Evolutionary conservation across 1,140 invertebrate species (phyloP).

Genomic region (Stegodyphus mimosarum): DNA sequence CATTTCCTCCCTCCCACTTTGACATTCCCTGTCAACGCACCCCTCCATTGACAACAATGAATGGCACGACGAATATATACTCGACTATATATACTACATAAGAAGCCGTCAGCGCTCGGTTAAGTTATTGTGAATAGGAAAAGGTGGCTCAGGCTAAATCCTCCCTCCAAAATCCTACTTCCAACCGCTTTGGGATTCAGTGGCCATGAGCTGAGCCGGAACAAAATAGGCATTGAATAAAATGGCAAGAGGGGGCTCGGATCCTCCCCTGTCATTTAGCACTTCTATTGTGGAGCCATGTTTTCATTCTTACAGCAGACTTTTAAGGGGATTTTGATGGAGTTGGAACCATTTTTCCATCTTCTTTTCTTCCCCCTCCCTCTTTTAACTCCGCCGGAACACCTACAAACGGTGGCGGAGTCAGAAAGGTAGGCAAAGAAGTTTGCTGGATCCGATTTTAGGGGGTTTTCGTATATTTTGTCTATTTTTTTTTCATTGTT

Average conservation of each 20-base stretch:
- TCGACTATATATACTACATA: not conserved
- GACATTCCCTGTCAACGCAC: not conserved
- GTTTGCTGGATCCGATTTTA: not conserved
- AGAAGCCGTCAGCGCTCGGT: constrained; percentile 6
- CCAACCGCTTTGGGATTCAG: too few species aligned
- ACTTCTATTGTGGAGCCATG: constrained; percentile 14
- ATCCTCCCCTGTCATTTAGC: constrained; percentile 15
- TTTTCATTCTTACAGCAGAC: constrained; percentile 11
- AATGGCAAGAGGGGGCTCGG: not conserved
- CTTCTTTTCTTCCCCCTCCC: not conserved
- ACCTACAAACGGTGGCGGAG: not conserved
- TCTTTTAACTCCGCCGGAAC: not conserved
- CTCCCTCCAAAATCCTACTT: not conserved
- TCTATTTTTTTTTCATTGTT: not conserved
- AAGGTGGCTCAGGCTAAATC: not conserved
- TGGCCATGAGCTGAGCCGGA: constrained; percentile 10
- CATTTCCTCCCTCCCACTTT: not conserved
- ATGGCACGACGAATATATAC: not conserved
- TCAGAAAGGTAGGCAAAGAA: constrained; percentile 8
- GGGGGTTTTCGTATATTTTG: not conserved
- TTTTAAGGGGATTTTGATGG: constrained; percentile 28
- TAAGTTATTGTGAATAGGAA: not conserved
- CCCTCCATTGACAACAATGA: not conserved
- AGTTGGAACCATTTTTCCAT: not conserved
- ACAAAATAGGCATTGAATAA: not conserved